Conservation (phyloP, 1,140 invertebrate species). For the Aporrectodea caliginosa region DNA sequence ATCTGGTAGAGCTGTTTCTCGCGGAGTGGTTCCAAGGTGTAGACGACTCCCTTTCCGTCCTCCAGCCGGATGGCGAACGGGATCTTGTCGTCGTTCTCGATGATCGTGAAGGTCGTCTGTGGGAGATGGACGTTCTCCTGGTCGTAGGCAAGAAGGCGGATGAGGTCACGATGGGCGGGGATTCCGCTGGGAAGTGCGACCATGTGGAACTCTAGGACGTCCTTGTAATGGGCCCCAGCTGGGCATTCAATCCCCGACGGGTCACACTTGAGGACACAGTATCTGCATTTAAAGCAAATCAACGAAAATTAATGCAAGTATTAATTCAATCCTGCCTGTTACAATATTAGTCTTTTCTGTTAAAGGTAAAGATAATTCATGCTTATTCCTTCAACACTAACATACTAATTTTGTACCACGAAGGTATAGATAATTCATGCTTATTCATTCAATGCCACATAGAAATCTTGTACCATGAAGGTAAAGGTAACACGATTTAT, state of each 20-base stretch:
- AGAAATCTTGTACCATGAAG: too few species aligned
- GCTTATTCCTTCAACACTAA: too few species aligned
- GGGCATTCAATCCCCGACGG: neutral
- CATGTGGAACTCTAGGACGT: conserved; percentile 56
- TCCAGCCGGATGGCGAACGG: conserved; percentile 51
- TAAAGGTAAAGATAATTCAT: too few species aligned
- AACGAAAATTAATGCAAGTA: too few species aligned
- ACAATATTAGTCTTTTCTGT: too few species aligned
- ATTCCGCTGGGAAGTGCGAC: conserved; percentile 56
- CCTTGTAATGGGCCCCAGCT: conserved; percentile 41
- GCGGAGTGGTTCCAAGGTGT: conserved; percentile 45
- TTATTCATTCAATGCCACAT: too few species aligned
- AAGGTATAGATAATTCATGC: too few species aligned
- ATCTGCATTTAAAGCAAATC: too few species aligned
- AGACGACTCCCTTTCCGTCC: conserved; percentile 53
- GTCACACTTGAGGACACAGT: neutral
- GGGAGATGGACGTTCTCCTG: conserved; percentile 47
- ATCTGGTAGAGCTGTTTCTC: conserved; percentile 48
- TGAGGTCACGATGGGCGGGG: conserved; percentile 53
- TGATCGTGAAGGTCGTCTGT: conserved; percentile 52
- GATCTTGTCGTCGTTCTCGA: conserved; percentile 50
- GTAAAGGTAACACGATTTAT: too few species aligned
- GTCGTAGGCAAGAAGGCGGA: conserved; percentile 55
- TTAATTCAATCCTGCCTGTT: too few species aligned
- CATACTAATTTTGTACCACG: too few species aligned